These are phyloP conservation scores for Ephestia elutella DNA, from an alignment of 1,140 invertebrate genomes.

Conservation along the genomic window DNA sequence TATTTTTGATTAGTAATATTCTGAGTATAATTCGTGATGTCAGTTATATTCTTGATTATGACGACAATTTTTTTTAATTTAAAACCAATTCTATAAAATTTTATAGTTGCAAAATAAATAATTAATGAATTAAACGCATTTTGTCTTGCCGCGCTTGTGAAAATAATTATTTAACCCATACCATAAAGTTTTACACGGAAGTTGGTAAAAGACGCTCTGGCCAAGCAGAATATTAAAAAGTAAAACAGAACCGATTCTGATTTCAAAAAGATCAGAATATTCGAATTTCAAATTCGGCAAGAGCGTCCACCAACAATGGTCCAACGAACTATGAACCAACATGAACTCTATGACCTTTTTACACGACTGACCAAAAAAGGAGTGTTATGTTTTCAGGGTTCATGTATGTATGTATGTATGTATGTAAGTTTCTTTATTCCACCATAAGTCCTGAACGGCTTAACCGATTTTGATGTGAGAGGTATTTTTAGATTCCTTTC, in stretches of 20 bases:
- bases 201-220: constrained; percentile 7
- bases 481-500: too few species aligned
- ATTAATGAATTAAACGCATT: too few species aligned
- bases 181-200: too few species aligned
- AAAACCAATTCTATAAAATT: too few species aligned
- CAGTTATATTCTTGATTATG: not conserved
- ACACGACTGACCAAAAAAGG: not conserved
- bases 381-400: not conserved
- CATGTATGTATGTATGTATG: not conserved
- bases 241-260: constrained; percentile 15
- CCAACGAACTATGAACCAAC: constrained; percentile 29
- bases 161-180: too few species aligned
- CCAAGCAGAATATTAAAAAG: constrained; percentile 20
- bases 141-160: too few species aligned
- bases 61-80: too few species aligned
- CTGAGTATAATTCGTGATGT: not conserved
- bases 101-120: too few species aligned
- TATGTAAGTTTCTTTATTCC: not conserved
- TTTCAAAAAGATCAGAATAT: constrained; percentile 19
- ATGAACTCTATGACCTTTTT: constrained; percentile 23
- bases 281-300: constrained; percentile 27
- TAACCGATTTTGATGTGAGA: too few species aligned
- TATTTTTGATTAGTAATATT: not conserved
- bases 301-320: constrained; percentile 12
- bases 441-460: too few species aligned